Evolutionary conservation across 2,797 vertebrate species (phyloP).

Genomic region (Triplophysa bombifrons): DNA sequence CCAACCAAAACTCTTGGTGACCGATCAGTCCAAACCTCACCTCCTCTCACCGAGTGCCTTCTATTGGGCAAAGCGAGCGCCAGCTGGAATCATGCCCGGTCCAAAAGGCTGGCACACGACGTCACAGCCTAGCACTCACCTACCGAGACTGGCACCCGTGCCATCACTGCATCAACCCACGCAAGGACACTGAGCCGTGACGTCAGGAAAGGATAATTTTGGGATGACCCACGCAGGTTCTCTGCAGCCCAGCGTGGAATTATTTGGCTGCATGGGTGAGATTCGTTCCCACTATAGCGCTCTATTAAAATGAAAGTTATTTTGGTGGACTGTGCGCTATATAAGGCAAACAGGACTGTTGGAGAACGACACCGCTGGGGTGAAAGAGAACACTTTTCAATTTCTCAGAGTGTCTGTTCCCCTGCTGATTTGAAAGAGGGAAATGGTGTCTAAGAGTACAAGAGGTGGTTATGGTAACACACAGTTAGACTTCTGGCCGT

Average conservation of each 20-base stretch:
- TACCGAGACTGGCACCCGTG: slow-evolving; percentile 63
- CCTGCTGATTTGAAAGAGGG: slow-evolving; percentile 38
- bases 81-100: slow-evolving; percentile 66
- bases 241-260: slow-evolving; percentile 64
- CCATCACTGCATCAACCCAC: slow-evolving; percentile 58
- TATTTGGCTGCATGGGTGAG: slow-evolving; percentile 71
- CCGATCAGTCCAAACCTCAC: slow-evolving; percentile 59
- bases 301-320: slow-evolving; percentile 71
- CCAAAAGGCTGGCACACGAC: slow-evolving; percentile 67
- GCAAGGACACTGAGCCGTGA: slow-evolving; percentile 67
- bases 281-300: slow-evolving; percentile 72
- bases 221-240: slow-evolving; percentile 68
- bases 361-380: slow-evolving; percentile 63
- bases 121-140: slow-evolving; percentile 41
- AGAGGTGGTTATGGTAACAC: slow-evolving; percentile 44
- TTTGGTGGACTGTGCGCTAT: slow-evolving; percentile 67
- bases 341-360: slow-evolving; percentile 64
- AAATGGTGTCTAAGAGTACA: slow-evolving; percentile 32
- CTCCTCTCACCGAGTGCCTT: slow-evolving; percentile 56
- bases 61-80: slow-evolving; percentile 65
- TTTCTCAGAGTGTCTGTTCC: slow-evolving; percentile 62
- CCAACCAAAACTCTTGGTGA: slow-evolving; percentile 32
- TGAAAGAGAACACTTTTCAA: slow-evolving; percentile 63
- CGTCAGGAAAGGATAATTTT: slow-evolving; percentile 73
- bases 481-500: slow-evolving; percentile 60